Base-by-base conservation (phyloP, 1,140 invertebrate species). In the Lepidotrigona ventralis region DNA sequence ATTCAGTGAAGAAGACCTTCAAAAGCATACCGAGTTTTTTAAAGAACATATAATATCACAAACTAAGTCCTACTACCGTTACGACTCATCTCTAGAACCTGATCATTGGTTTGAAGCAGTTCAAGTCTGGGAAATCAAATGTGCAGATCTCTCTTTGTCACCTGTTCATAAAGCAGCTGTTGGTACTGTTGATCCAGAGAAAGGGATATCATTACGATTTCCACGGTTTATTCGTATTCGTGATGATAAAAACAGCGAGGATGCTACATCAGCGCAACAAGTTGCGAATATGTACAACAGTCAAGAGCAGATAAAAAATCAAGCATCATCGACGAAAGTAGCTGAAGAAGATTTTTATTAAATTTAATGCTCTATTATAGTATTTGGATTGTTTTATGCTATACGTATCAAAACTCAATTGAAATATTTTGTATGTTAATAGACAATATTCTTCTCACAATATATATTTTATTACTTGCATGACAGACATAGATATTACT, bases 81-180 rank as follows among this genome's bases (percentile, higher is more conserved):
- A 95, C 91, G 98, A 99, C 92, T 88, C 93, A 8, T 94, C 95
- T 53, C 95, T 97, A 76, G 95, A 96, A 88, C 98, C 99, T 17
- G 99, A 99, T 95, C 97, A 97, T 91, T 99, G 99, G 99, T 99
- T 99, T 93, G 97, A 98, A 87, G 95, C 98, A 8, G 96, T 96
- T 12, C 96, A 98, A 93, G 98, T 99, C 21, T 99, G 99, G 99
- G 99, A 99, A 95, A 96, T 99, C 15, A 99, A 99, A 94, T 99
- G 98, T 93, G 99, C 99, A 1, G 99, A 99, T 95, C 95, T 99
- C 39, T 99, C 98, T 14, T 95, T 99, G 46, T 99, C 99, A 21
- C 99, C 99, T 23, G 96, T 98, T 64, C 98, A 99, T 92, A 96
- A 95, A 91, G 99, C 99, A 78, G 99, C 97, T 8, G 93, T 96